phyloP scores from a whole-genome alignment of 2,113 vertebrate species.

The Xiphorhynchus elegans region DNA sequence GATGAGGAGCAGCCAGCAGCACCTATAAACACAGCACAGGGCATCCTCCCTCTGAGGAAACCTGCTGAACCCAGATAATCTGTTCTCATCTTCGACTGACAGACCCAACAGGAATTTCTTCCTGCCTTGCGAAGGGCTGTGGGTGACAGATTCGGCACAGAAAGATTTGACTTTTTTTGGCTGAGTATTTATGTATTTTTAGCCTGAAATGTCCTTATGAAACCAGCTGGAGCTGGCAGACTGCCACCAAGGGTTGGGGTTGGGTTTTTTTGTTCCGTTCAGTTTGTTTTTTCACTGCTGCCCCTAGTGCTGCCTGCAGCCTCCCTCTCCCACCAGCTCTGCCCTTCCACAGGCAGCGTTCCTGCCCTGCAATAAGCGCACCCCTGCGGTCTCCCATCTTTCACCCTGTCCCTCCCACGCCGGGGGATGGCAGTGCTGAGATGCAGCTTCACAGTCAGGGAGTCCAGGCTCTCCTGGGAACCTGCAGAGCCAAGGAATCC shows the following conservation, averaged over 20 bases:
- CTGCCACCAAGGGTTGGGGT: conserved; percentile 15
- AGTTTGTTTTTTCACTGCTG: neutral
- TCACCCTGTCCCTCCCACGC: neutral
- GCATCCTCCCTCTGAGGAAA: neutral
- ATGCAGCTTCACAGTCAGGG: neutral
- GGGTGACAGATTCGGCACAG: conserved; percentile 8
- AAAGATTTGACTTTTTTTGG: conserved; percentile 15
- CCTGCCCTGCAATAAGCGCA: neutral
- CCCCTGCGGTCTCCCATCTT: neutral
- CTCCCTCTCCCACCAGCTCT: neutral
- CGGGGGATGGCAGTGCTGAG: rapidly evolving
- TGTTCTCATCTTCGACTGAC: neutral
- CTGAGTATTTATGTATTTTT: conserved; percentile 44
- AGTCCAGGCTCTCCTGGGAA: neutral
- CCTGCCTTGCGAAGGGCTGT: neutral
- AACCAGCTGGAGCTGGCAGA: conserved; percentile 53
- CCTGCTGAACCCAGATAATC: neutral
- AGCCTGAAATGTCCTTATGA: conserved; percentile 36
- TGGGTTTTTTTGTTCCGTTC: neutral
- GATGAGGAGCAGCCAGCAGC: neutral
- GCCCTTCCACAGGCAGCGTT: neutral
- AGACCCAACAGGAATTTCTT: conserved; percentile 17
- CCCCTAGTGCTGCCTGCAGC: neutral
- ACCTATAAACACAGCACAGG: neutral
- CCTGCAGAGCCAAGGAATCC: neutral